These are phyloP conservation scores for Anguilla obscura DNA, from an alignment of 2,797 vertebrate species.

Conservation along the genomic window DNA sequence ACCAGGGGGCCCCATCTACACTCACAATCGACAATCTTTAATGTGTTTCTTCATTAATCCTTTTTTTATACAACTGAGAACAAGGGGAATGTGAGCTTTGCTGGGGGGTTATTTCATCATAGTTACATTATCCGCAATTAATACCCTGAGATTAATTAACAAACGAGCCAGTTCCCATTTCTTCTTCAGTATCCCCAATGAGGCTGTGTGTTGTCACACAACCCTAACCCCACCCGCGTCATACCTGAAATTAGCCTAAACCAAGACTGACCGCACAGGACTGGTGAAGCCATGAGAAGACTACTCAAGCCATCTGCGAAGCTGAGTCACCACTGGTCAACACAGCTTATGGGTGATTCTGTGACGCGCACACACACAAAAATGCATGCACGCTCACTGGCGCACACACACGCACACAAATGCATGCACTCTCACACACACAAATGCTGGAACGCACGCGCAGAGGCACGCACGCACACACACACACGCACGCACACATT, in stretches of 20 bases:
- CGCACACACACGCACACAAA: neutral
- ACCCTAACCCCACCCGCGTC: neutral
- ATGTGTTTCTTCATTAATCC: neutral
- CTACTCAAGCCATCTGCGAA: neutral
- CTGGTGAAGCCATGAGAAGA: neutral
- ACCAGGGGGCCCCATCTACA: neutral
- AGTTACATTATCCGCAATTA: neutral
- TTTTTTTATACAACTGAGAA: neutral
- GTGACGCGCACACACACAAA: neutral
- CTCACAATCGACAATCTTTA: neutral
- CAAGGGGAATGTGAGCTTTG: neutral
- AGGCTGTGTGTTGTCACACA: neutral
- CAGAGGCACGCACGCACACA: neutral
- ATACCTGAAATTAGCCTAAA: neutral
- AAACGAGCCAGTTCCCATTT: neutral
- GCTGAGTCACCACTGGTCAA: neutral
- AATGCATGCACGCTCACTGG: neutral
- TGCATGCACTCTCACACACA: neutral
- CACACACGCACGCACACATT: neutral
- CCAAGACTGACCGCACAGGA: neutral
- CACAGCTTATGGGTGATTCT: neutral
- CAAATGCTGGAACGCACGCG: neutral
- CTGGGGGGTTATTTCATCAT: neutral
- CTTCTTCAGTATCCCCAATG: neutral
- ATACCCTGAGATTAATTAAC: neutral